phyloP scores from a whole-genome alignment of 53 echinoderm and acorn worm genomes.

The Mesocentrotus franciscanus region DNA sequence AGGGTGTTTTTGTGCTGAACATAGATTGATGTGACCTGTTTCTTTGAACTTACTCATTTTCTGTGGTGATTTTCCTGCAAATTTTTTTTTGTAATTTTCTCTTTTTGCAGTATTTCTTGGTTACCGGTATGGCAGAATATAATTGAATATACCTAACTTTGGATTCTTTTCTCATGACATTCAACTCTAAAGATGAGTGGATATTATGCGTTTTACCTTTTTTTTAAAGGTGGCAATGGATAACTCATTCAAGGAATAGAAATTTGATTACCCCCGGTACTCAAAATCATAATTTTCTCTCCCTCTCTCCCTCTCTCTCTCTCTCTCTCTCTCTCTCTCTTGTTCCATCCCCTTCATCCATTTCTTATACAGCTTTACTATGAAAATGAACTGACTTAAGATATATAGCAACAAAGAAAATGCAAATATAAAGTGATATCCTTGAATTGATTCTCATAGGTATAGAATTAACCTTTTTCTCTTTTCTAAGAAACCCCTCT shows the following conservation, averaged over 20 bases:
- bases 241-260: neutral
- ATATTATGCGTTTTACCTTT: too few species aligned
- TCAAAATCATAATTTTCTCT: neutral
- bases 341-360: neutral
- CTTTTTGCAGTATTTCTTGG: neutral
- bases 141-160: neutral
- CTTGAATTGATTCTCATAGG: conserved; percentile 12
- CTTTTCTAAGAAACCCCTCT: neutral
- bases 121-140: neutral
- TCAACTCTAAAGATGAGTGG: too few species aligned
- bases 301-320: neutral
- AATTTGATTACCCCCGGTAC: neutral
- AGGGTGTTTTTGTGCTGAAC: neutral
- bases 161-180: too few species aligned
- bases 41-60: neutral
- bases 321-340: neutral
- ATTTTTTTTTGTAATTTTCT: too few species aligned
- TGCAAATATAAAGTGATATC: neutral
- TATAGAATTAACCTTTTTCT: conserved; percentile 45
- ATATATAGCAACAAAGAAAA: neutral
- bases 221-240: neutral
- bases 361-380: neutral
- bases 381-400: neutral
- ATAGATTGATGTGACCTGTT: neutral
- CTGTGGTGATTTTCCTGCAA: neutral